Base-by-base conservation (phyloP, 92 coral and sea anemone species). In the Zoanthus solanderi region DNA sequence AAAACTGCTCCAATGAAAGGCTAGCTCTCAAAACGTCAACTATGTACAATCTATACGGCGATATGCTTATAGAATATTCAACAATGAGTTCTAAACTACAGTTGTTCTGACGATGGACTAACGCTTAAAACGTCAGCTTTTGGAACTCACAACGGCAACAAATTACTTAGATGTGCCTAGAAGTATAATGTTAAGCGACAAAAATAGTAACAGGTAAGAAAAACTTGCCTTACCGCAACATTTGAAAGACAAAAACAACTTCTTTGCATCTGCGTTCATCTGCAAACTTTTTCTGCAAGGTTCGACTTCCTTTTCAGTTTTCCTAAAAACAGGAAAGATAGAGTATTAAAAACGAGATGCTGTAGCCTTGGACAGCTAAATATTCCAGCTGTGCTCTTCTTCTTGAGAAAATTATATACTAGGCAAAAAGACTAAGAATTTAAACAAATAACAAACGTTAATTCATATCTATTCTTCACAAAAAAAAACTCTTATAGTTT, bases 191-290 rank as follows among this genome's bases (percentile, higher is more conserved):
- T 37, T 37, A 2, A 37, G 42, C 42, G 2, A 37, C 42, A 37
- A 37, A 53, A 17, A 53, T 29, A 44, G 65, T 37, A 11, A n/a
- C 0, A 23, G 29, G 23, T 67, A 16, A 67, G 16, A 18, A 23
- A n/a, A 67, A 67, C 58, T 80, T 14, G 60, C 2, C 84, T 80
- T 80, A 80, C 84, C 73, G 74, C 72, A 63, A 44, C 74, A 80
- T 80, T 80, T 80, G 73, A 80, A 4, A 63, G 45, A 37, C 42
- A 37, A 76, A 76, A 52, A 76, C 18, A 37, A 80, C 56, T 61
- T 47, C 42, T 80, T 80, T 60, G 72, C 84, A 80, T 80, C 72
- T 63, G 84, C 73, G 45, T 47, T 80, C 74, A 80, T 61, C 42
- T 61, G 84, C 68, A 60, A 65, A 46, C n/a, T 63, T n/a, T n/a